Evolutionary conservation across 2,113 vertebrate species (phyloP), one percentile per base, ranked within the genome.

Genomic region (Malurus melanocephalus): DNA sequence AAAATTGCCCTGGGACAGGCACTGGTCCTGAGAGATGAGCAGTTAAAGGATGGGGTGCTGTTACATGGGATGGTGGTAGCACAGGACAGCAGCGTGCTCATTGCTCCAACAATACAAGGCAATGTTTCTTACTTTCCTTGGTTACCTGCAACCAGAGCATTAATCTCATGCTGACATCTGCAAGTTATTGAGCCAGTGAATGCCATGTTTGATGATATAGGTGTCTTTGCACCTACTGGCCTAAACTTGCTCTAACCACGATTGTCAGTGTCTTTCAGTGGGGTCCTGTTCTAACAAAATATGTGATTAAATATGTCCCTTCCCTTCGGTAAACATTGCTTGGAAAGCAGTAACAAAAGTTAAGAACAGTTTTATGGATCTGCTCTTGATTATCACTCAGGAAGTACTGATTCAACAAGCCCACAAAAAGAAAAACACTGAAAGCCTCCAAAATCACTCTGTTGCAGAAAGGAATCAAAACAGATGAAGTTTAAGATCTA

Each of bases 161-260:
- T 78, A 71, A 72, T 92, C 56, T 83, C 65, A 28, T 66, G 59
- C 49, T 93, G 13, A 68, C 68, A 66, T 65, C 62, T 85, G 45
- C 14, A 55, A 61, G 79, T 86, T 72, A 45, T 55, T 91, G 21
- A 85, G 40, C 80, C 90, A 66, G 16, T 57, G 57, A 87, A 80
- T 88, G 53, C 74, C 56, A 42, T n/a, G 13, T 52, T 65, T 28
- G 15, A 48, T 89, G 66, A 74, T 79, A 35, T 35, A 32, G 87
- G 22, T 79, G 32, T 77, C 72, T 57, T 80, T 85, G 85, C 69
- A 76, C 65, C 73, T 89, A 93, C 88, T 77, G 65, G 84, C 69
- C 76, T 92, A 72, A 93, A 90, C 88, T 90, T 91, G 89, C 72
- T 93, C 4, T 91, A 72, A 45, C n/a, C 14, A 4, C 68, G 66